Conservation (phyloP, 2,888 invertebrate genomes). For the Calameuta pallipes region DNA sequence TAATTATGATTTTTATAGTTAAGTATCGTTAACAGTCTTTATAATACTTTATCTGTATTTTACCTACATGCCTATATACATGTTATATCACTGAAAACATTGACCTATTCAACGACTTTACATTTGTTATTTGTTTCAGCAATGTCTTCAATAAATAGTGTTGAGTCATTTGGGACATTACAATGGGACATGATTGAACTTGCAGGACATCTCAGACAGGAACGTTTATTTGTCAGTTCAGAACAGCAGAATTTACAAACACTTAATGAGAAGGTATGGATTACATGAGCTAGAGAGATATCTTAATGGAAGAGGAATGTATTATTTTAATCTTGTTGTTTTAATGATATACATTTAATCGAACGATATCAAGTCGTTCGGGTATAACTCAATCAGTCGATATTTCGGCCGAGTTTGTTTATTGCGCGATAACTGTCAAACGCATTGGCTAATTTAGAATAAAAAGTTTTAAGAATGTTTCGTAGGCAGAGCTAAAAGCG, state of each 20-base stretch:
- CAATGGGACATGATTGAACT: slow-evolving; percentile 73
- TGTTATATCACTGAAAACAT: neutral
- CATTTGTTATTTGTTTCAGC: slow-evolving; percentile 25
- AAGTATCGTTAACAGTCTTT: neutral
- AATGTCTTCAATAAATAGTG: slow-evolving; percentile 62
- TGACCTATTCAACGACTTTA: no score
- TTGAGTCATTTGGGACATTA: slow-evolving; percentile 57
- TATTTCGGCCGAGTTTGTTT: no score
- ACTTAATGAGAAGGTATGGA: slow-evolving; percentile 78
- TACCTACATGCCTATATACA: neutral
- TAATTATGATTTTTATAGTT: slow-evolving; percentile 10
- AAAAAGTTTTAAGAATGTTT: no score
- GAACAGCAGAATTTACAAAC: slow-evolving; percentile 85
- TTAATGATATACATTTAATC: no score
- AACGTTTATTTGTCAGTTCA: slow-evolving; percentile 87
- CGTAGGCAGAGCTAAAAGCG: no score
- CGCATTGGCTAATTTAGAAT: no score
- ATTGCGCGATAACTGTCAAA: no score
- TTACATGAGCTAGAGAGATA: slow-evolving; percentile 35
- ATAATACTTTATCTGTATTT: neutral
- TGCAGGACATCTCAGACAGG: slow-evolving; percentile 80
- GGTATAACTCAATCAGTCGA: no score
- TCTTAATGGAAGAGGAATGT: no score
- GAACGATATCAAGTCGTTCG: no score
- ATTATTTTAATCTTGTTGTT: no score